Base-by-base conservation (phyloP, 1,140 invertebrate species). In the Saxidomus purpurata region DNA sequence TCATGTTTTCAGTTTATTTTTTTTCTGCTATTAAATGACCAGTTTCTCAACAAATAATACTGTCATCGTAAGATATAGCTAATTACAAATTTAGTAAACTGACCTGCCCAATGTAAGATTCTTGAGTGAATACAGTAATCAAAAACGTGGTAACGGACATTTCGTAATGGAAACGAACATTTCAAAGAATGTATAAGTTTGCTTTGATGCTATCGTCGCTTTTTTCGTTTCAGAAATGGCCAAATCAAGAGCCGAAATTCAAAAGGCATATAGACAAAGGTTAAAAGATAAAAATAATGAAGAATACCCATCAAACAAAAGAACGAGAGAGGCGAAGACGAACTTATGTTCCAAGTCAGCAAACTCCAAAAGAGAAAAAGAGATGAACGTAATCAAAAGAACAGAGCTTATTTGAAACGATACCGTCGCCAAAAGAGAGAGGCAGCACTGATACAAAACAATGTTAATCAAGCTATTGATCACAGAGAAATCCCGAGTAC, bases 211-310 rank as follows among this genome's bases (percentile, higher is more conserved):
- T 11, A 36, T 34, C 25, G 8, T 8, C 6, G 4, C 9, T 47
- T 55, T 88, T 55, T 47, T 52, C 43, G 0, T 69, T 69, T 28
- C 34, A 71, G 38, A 49, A 13, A 88, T 88, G 77, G 55, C 47
- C 28, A 80, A 71, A 28, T 80, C 76, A 67, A 88, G 86, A 38
- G 86, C 86, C 3, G 76, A 88, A 67, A 87, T 87, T 38, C 86
- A 80, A 59, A 88, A 74, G 34, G 77, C 55, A 0, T 88, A 88
- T 55, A 63, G 86, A 52, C 34, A 80, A 40, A 67, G 86, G 55
- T 25, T 77, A 25, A 88, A 88, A 31, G 76, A 63, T 49, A 67
- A 55, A 49, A 49, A 81, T 31, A 61, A 59, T n/a, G 74, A 76
- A 3, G 17, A 34, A 11, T 87, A 87, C 74, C 55, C 77, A 13